Base-by-base conservation (phyloP, 1,140 invertebrate species). In the Drosophila willistoni region DNA sequence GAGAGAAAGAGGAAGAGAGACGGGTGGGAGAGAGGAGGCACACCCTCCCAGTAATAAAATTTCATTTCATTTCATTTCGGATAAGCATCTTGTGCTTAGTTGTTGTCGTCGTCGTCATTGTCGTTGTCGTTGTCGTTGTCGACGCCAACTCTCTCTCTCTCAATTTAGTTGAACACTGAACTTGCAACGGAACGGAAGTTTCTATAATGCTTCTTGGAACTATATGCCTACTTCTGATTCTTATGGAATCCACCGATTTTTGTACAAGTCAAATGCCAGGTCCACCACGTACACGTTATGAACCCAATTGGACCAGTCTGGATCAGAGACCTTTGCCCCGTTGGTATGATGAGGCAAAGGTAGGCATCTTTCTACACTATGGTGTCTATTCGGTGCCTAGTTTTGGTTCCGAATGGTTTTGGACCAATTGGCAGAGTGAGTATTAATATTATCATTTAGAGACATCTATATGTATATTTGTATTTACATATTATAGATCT, bases 321-420 rank as follows among this genome's bases (percentile, higher is more conserved):
- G 98, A 99, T 86, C 93, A 92, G 9, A 93, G 98, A 56, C 96
- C 96, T 1, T 80, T 98, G 51, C 98, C 98, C 1, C 14, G 79
- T 9, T 99, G 98, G 98, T 99, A 96, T 84, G 97, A 98, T 83
- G 93, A 97, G 60, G 95, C 95, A 0, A 98, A 98, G 93, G 94
- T 99, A 74, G 98, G 98, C 14, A 98, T 98, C 69, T 98, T 98
- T 87, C 93, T 98, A 44, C 98, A 99, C 82, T 99, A 97, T 96
- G 98, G 98, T 3, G 96, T 99, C 0, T 99, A 96, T 84, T 96
- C 96, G 0, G 98, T 98, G 0, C 98, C 97, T 0, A 95, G 96
- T 74, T 96, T 95, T 92, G 94, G 94, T 0, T 95, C 95, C 1
- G 97, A 98, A 93, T 98, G 97, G 97, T 98, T 98, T 92, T 98